phyloP scores from a whole-genome alignment of 2,888 invertebrate genomes.

The Eudemis profundana region DNA sequence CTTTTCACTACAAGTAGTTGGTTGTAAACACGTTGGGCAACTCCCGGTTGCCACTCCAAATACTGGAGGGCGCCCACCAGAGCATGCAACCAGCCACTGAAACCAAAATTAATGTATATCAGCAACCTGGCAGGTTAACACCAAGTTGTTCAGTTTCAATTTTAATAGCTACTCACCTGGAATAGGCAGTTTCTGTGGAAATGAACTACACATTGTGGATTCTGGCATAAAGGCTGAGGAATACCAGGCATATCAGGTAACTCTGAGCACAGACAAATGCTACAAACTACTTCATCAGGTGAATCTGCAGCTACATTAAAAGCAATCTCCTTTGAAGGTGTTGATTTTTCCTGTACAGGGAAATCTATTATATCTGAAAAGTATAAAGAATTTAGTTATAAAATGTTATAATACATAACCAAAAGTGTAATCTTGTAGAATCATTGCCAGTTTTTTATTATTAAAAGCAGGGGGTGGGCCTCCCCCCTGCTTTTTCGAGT shows the following conservation, averaged over 20 bases:
- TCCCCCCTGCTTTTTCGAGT: too few species aligned
- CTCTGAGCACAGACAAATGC: slow-evolving; percentile 70
- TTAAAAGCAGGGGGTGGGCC: too few species aligned
- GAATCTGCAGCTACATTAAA: slow-evolving; percentile 36
- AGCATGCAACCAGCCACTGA: slow-evolving; percentile 74
- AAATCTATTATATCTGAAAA: slow-evolving; percentile 43
- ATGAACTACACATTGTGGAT: slow-evolving; percentile 66
- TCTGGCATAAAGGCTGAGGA: slow-evolving; percentile 76
- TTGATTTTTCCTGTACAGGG: slow-evolving; percentile 7
- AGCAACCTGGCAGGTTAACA: background rate
- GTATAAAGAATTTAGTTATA: too few species aligned
- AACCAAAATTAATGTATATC: slow-evolving; percentile 46
- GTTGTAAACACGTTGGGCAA: slow-evolving; percentile 72
- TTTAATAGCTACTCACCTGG: slow-evolving; percentile 58
- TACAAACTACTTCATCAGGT: slow-evolving; percentile 56
- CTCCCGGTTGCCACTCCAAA: slow-evolving; percentile 73
- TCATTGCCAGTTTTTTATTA: too few species aligned
- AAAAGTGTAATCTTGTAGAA: too few species aligned
- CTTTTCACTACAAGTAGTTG: slow-evolving; percentile 68
- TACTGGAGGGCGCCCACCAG: slow-evolving; percentile 69
- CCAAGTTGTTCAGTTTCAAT: too few species aligned
- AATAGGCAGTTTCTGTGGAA: slow-evolving; percentile 73
- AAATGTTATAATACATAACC: too few species aligned
- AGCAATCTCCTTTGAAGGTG: slow-evolving; percentile 1
- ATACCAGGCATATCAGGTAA: slow-evolving; percentile 60